Evolutionary conservation across 2,888 invertebrate species (phyloP), one percentile per base, ranked within the genome.

Genomic region (Mactromeris polynyma): DNA sequence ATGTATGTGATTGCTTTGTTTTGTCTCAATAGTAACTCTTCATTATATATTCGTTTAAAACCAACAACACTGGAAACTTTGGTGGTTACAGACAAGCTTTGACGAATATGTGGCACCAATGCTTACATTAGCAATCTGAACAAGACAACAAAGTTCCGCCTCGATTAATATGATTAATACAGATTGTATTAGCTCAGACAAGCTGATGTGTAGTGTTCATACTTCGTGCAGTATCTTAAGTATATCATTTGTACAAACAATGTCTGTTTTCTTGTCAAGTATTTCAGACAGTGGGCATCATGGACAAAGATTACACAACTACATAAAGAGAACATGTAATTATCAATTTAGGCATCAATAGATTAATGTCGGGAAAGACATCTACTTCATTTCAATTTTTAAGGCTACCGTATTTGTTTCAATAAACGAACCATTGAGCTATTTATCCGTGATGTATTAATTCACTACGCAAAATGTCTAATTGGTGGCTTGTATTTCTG

Each of bases 131-230:
- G 26, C 14, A 17, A 33, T 73, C 73, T 26, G 17, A 14, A 73
- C 33, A 73, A 73, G 36, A 73, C 73, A 73, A 36, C 33, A 33
- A 14, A 73, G 33, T 33, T 73, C 73, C 73, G 36, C 73, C 33
- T 73, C 36, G 36, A 33, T 36, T 26, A 36, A 73, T 33, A 33
- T 73, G 73, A 73, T 73, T 36, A 73, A 73, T 73, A 73, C 33
- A 73, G 36, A 73, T 73, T 73, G 73, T 73, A 73, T 73, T 73
- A 26, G 33, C 33, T 73, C 73, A 73, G 73, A 73, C 73, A 73
- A 36, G 36, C 31, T 73, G 73, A 73, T 73, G 33, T 73, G 36
- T 73, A 73, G 73, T 14, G 33, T 73, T 73, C 36, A 73, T 73
- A 73, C 73, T 11, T 2, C 3, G 33, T 31, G 33, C 26, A 73